Conservation (phyloP, 2,797 vertebrate species). For the Gambelia wislizenii region DNA sequence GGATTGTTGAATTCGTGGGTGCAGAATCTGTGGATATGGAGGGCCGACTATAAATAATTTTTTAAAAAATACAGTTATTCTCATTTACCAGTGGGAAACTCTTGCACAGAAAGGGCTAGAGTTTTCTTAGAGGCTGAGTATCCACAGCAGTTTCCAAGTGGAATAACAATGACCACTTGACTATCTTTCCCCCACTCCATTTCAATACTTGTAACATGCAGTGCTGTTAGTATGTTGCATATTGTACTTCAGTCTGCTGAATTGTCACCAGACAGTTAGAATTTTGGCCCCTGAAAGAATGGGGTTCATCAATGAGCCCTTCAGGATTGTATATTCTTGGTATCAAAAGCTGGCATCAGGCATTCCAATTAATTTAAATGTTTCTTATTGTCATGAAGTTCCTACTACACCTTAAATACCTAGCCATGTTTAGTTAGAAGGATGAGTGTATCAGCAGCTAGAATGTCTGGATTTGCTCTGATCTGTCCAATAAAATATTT, state of each 20-base stretch:
- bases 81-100: neutral
- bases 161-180: neutral
- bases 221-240: neutral
- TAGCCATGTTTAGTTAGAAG: neutral
- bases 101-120: neutral
- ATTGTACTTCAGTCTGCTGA: neutral
- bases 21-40: too few species aligned
- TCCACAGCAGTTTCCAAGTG: neutral
- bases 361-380: conserved; percentile 4
- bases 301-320: neutral
- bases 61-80: neutral
- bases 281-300: neutral
- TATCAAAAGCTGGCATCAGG: neutral
- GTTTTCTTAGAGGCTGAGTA: neutral
- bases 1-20: too few species aligned
- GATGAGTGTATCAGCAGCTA: neutral
- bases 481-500: neutral
- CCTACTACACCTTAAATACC: neutral
- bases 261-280: neutral
- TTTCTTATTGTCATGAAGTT: neutral
- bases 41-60: too few species aligned
- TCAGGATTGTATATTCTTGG: neutral
- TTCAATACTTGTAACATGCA: neutral
- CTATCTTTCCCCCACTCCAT: neutral
- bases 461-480: conserved; percentile 1